A percentile compares a stretch with the other conserved stretches of the same genome.
Conservation (phyloP, 2,888 invertebrate genomes). For the Phania funesta region DNA sequence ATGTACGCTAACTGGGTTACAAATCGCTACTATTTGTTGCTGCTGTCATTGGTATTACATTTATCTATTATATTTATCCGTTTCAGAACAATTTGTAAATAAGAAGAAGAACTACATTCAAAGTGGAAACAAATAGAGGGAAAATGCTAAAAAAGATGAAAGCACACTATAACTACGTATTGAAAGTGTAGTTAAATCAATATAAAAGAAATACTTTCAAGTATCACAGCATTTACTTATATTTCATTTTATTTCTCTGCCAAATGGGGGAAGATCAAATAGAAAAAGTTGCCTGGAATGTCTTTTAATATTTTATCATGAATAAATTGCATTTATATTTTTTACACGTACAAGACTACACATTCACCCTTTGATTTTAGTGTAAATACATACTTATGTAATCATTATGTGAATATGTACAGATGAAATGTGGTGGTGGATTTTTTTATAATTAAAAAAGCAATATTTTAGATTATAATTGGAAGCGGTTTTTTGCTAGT, state of each 20-base stretch:
- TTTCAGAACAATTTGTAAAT: conserved; percentile 41
- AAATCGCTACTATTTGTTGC: conserved; percentile 63
- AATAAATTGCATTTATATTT: conserved; percentile 9
- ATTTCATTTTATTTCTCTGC: conserved; percentile 1
- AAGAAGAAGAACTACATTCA: conserved; percentile 28
- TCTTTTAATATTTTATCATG: conserved; percentile 49
- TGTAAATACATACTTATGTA: neutral
- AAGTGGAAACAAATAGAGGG: conserved; percentile 43
- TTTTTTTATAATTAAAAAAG: no score
- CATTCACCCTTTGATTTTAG: neutral
- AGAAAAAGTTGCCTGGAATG: conserved; percentile 24
- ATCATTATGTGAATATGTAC: conserved; percentile 1
- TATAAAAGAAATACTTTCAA: conserved; percentile 37
- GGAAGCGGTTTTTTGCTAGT: no score
- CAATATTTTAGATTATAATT: no score
- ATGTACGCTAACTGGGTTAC: conserved; percentile 48
- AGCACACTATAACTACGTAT: conserved; percentile 8
- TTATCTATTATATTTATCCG: conserved; percentile 54
- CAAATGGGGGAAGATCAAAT: conserved; percentile 13
- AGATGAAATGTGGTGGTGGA: no score
- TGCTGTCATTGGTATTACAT: conserved; percentile 54
- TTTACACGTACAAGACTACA: neutral
- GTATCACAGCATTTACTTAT: conserved; percentile 35
- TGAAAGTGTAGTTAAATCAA: conserved; percentile 51
- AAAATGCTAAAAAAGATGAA: conserved; percentile 16